Evolutionary conservation across 2,113 vertebrate genomes (phyloP), one percentile per base, ranked within the genome.

Genomic region (Phycodurus eques): DNA sequence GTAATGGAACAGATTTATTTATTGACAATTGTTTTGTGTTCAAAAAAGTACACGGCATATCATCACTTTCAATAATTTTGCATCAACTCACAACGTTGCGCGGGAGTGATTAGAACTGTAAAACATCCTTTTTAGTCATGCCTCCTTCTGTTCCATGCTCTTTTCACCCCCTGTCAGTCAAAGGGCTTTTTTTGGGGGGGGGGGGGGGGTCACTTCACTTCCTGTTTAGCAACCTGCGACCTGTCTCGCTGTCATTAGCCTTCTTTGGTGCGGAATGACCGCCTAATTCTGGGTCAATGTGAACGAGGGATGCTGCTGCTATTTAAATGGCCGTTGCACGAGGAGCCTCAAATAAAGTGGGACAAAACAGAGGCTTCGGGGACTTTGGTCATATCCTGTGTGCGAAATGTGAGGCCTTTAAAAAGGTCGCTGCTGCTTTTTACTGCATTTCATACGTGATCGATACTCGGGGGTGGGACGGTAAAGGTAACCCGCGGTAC

Each of bases 71-170:
- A 39, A 39, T 39, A 39, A 39, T 6, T 39, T 39, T 39, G 35
- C 35, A 6, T 39, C 35, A 39, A 39, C 2, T 39, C 35, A 39
- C 35, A 39, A 19, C 14, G 85, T 87, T 88, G 64, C n/a, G 76
- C 72, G 72, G 75, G 71, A 71, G 69, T 79, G 77, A 91, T 91
- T 91, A 90, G 63, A 73, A 71, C 51, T 65, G 68, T 70, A 80
- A 47, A 81, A 54, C 73, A 74, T 81, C 91, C 87, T 88, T 84
- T 81, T 91, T 80, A 77, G 79, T 79, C 88, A 91, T 70, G 71
- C 82, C 80, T 85, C 83, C 83, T 83, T 82, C 78, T 12, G 15
- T 39, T 39, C 35, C 35, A 39, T 39, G 35, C 35, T 39, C 35
- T 39, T 39, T 53, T 53, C 49, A 6, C 15, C 59, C 35, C 31